Evolutionary conservation across 2,797 vertebrate genomes (phyloP).

Genomic region (Poeciliopsis infans): DNA sequence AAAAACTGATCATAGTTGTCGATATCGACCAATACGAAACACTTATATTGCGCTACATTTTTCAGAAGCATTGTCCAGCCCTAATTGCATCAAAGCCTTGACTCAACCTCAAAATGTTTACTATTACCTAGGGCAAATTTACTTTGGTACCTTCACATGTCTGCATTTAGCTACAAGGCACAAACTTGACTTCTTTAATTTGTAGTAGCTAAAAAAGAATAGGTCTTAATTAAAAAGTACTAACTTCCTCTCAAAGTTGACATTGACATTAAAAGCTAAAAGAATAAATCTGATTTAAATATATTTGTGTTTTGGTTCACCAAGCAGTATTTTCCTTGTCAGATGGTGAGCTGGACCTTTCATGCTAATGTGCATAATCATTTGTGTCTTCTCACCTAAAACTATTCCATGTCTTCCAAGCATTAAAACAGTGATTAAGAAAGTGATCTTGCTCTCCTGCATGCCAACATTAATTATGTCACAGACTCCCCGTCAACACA

Average conservation of each 20-base stretch:
- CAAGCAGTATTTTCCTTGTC: not conserved
- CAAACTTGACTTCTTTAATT: constrained; percentile 33
- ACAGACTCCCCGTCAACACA: constrained; percentile 59
- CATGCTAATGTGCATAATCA: constrained; percentile 13
- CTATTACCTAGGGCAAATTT: constrained; percentile 32
- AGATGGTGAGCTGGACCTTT: not conserved
- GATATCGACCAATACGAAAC: too few species aligned
- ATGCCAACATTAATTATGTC: constrained; percentile 63
- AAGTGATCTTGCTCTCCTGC: constrained; percentile 48
- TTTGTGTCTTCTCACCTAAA: not conserved
- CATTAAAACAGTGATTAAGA: constrained; percentile 37
- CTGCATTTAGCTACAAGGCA: constrained; percentile 25
- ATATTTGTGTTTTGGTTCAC: not conserved
- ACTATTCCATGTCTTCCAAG: constrained; percentile 26
- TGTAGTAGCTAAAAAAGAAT: constrained; percentile 20
- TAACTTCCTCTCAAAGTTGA: not conserved
- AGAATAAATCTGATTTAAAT: not conserved
- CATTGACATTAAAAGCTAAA: not conserved
- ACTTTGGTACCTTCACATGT: constrained; percentile 37
- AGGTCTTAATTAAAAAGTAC: not conserved
- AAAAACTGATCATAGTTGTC: too few species aligned
- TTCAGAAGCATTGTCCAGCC: too few species aligned
- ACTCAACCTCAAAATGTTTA: constrained; percentile 30
- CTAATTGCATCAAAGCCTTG: not conserved
- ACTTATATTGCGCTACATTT: too few species aligned